Evolutionary conservation across 92 coral and sea anemone species (phyloP), one percentile per base, ranked within the genome.

Genomic region (Virgularia gustaviana): DNA sequence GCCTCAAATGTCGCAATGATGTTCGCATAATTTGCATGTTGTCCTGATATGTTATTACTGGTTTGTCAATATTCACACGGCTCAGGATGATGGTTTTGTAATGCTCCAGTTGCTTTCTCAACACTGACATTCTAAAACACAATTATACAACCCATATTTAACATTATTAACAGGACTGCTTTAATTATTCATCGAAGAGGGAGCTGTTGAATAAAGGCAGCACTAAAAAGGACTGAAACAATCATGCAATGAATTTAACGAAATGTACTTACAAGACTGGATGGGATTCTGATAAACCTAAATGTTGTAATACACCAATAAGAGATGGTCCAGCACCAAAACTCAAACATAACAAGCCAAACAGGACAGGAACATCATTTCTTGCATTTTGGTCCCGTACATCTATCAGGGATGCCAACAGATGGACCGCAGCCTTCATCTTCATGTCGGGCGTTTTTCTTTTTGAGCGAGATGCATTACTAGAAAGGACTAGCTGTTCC

Each of bases 271-370:
- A 18, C 62, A 55, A 55, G 29, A 55, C 62, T 10, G 62, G 62
- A 36, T 55, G 30, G 10, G 18, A 55, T n/a, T 55, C 62, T 4
- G 62, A 55, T 36, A 55, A 55, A 24, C 62, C 62, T 24, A 55
- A 55, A 24, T 36, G 62, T 55, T 55, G 62, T n/a, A 55, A 15
- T 24, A 55, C 11, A 2, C 62, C 33, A 55, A 55, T 70, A 67
- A 64, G 56, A 33, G 29, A 6, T 57, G 67, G 77, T n/a, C 83
- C 67, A 37, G 77, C 70, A 37, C 78, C 83, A 78, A 70, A 72
- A 19, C 79, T 71, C 0, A 79, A 27, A 33, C 84, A 76, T 22
- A 76, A 39, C 1, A 65, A 27, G 0, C 81, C 81, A 76, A 76
- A 76, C 7, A 76, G 9, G 72, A 27, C 58, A 28, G 78, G 79